Evolutionary conservation across 2,797 vertebrate genomes (phyloP).

Genomic region (Cynopterus sphinx): DNA sequence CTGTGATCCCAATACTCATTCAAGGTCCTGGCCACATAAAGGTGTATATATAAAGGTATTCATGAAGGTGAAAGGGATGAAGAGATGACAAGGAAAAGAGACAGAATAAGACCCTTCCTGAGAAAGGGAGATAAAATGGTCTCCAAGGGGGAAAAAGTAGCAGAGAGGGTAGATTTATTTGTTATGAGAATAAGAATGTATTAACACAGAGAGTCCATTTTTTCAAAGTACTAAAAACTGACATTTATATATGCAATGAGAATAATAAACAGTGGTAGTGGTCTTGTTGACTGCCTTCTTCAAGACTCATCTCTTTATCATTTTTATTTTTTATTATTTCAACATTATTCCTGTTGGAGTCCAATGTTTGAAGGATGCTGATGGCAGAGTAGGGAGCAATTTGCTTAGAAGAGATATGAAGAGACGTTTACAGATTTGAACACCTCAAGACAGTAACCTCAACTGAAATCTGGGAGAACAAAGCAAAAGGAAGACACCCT

Average conservation of each 20-base stretch:
- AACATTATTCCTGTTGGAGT: neutral
- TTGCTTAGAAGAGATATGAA: neutral
- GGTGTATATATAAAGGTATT: neutral
- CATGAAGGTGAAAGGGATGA: neutral
- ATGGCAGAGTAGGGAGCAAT: neutral
- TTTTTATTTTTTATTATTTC: neutral
- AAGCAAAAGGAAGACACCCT: neutral
- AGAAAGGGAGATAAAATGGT: neutral
- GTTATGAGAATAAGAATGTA: neutral
- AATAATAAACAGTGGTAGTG: neutral
- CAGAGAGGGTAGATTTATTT: neutral
- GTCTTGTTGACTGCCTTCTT: neutral
- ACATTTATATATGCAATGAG: neutral
- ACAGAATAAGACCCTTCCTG: neutral
- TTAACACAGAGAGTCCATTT: neutral
- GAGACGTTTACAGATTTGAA: neutral
- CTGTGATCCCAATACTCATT: neutral
- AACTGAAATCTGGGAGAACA: neutral
- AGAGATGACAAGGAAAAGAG: neutral
- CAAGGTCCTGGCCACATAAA: neutral
- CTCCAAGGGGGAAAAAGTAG: neutral
- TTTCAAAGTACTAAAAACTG: neutral
- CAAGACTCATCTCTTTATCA: neutral
- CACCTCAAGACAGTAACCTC: neutral
- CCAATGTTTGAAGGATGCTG: neutral